phyloP scores from a whole-genome alignment of 2,797 vertebrate genomes.

The Gallinago solitaria region DNA sequence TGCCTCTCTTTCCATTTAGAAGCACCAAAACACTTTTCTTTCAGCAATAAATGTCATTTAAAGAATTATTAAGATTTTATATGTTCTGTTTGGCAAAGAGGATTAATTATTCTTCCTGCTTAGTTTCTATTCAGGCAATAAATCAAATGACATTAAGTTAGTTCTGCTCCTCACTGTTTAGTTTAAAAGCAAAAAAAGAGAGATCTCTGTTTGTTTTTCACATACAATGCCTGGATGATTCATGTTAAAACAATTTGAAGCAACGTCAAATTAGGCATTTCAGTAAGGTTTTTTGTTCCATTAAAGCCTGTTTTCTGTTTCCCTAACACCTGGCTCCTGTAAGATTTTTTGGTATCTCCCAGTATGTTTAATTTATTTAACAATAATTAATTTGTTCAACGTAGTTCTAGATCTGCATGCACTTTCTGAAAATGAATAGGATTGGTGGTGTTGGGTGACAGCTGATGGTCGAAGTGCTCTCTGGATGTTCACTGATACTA shows the following conservation, averaged over 20 bases:
- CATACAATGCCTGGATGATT: background rate
- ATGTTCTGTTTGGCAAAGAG: conserved; percentile 55
- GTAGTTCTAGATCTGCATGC: background rate
- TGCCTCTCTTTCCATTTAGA: conserved; percentile 38
- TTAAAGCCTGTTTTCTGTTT: background rate
- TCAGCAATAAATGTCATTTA: conserved; percentile 51
- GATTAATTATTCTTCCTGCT: conserved; percentile 57
- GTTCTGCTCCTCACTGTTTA: conserved; percentile 11
- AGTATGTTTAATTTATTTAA: background rate
- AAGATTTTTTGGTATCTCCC: background rate
- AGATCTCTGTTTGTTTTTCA: background rate
- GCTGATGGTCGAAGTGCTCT: background rate
- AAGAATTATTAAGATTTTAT: conserved; percentile 58
- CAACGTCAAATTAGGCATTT: background rate
- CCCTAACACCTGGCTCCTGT: background rate
- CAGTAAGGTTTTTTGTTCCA: background rate
- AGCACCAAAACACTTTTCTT: conserved; percentile 28
- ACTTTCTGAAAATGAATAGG: background rate
- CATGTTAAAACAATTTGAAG: background rate
- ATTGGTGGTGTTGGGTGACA: background rate
- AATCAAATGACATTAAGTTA: conserved; percentile 15
- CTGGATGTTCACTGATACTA: background rate
- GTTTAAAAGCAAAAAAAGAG: background rate
- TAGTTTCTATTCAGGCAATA: conserved; percentile 38
- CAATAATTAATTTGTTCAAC: background rate